Evolutionary conservation across 2,113 vertebrate genomes (phyloP).

Genomic region (Ursus arctos): DNA sequence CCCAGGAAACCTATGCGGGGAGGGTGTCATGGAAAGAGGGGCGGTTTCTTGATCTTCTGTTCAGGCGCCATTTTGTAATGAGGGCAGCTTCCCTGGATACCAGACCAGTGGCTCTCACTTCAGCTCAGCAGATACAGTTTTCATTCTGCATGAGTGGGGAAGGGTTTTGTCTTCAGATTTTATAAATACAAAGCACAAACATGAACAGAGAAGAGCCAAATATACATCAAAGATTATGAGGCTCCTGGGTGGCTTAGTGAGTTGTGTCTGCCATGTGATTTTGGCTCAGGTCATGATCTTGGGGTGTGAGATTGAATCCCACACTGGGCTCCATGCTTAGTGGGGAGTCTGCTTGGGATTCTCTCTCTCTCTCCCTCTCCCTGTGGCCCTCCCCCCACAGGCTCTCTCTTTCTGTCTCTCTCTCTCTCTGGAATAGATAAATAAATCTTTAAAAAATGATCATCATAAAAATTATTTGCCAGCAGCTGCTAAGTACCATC

Average conservation of each 20-base stretch:
- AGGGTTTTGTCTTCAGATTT: not conserved
- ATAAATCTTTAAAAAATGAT: not conserved
- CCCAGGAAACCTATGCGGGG: not conserved
- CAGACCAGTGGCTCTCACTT: not conserved
- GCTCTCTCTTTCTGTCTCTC: too few relatives aligned
- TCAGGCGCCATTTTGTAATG: accelerated
- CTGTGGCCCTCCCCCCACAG: not conserved
- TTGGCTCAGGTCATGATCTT: not conserved
- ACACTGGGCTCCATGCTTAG: not conserved
- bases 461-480: not conserved
- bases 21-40: accelerated
- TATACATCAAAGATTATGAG: not conserved
- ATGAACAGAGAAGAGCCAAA: not conserved
- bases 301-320: not conserved
- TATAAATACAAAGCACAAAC: not conserved
- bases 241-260: not conserved
- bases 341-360: not conserved
- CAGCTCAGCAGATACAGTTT: not conserved
- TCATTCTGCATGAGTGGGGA: not conserved
- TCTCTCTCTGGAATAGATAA: not conserved
- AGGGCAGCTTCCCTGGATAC: not conserved
- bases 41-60: not conserved
- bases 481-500: not conserved
- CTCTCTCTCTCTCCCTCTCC: not conserved
- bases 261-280: not conserved